Evolutionary conservation across 2,888 invertebrate species (phyloP), one percentile per base, ranked within the genome.

Genomic region (Leptinotarsa rubiginosa): DNA sequence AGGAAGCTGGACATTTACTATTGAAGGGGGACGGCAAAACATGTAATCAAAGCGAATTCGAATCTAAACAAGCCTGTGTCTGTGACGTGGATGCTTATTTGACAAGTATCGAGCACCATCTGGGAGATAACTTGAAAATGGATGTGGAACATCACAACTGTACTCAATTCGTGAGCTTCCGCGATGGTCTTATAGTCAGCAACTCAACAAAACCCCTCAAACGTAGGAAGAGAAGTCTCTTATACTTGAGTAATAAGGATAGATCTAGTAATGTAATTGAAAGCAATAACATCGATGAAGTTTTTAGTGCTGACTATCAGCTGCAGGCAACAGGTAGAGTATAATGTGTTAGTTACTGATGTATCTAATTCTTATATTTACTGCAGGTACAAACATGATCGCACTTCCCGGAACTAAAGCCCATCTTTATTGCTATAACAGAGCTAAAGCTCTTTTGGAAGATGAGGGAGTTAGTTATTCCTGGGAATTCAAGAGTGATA

Each of bases 161-260:
- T 69, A 65, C 72, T 10, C 75, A 78, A 56, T 77, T 81, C 54
- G 20, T 79, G 18, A 77, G 77, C 69, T 74, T 80, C 13, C 77
- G 75, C 31, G 73, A 79, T n/a, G 82, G 82, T 1, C 70, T 83
- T 22, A 20, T 77, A 10, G 82, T 85, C 22, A 80, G 78, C 20
- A 84, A 83, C 72, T 75, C 80, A 59, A 77, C 81, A 12, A 72
- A 75, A 56, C 77, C 81, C 2, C 25, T 77, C 5, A 76, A 78
- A 50, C 78, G 85, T 52, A 82, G 78, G 31, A 80, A 80, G 70
- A 80, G 85, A 65, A 84, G 85, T 75, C 79, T 83, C 16, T 77
- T 81, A 20, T 84, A 84, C 72, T 72, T 82, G 56, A 81, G 79
- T 66, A 80, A 78, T 47, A 52, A 72, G 54, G 74, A 72, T 18